Evolutionary conservation across 2,113 vertebrate species (phyloP).

Genomic region (Orthonyx spaldingii): DNA sequence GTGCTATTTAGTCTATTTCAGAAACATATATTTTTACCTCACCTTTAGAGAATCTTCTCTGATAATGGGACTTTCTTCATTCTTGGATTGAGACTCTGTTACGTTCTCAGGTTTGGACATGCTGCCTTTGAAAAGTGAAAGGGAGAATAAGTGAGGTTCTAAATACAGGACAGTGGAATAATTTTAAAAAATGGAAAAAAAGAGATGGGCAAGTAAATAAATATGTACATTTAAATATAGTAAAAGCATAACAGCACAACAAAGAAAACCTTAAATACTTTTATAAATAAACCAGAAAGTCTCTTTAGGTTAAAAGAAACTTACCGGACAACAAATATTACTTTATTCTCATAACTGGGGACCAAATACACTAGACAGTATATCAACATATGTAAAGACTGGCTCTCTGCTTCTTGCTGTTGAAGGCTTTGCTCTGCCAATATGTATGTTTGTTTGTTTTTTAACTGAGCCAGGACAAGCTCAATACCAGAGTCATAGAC

Average conservation of each 20-base stretch:
- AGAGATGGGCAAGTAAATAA: not conserved
- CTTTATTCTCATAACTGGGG: not conserved
- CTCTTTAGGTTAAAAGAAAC: not conserved
- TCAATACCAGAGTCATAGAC: not conserved
- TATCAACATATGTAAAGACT: not conserved
- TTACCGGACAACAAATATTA: not conserved
- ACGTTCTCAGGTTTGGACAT: not conserved
- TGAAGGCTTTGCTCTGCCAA: not conserved
- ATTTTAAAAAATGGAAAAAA: not conserved
- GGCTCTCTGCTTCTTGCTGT: not conserved
- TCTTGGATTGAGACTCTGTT: not conserved
- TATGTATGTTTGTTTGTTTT: not conserved
- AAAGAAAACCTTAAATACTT: not conserved
- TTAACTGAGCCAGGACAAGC: not conserved
- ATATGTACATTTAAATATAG: not conserved
- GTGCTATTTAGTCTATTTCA: not conserved
- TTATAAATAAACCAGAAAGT: not conserved
- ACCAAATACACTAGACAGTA: not conserved
- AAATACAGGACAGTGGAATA: not conserved
- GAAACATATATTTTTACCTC: slow-evolving; percentile 11
- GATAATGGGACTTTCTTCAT: slow-evolving; percentile 49
- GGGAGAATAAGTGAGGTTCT: not conserved
- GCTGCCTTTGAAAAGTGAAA: slow-evolving; percentile 25
- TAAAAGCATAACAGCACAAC: not conserved
- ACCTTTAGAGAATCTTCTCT: slow-evolving; percentile 80